Conservation (phyloP, 2,113 vertebrate genomes). For the Tenebrosternarchus preto region DNA sequence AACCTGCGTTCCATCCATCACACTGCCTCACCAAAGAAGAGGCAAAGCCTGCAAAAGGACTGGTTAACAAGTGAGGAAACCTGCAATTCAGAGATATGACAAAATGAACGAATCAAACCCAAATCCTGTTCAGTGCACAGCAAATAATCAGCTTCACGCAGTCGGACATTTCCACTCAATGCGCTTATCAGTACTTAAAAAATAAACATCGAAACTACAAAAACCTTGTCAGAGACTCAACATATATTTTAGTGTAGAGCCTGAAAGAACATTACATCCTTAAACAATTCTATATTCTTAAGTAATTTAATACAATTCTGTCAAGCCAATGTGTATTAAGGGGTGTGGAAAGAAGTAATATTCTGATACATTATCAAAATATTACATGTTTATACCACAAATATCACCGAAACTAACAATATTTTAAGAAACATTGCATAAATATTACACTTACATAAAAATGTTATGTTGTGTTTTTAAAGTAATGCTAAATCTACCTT, state of each 20-base stretch:
- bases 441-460: not conserved
- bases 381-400: not conserved
- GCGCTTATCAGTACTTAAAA: not conserved
- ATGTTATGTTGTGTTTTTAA: not conserved
- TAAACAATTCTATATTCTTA: not conserved
- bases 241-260: not conserved
- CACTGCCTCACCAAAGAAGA: constrained; percentile 9
- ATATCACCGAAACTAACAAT: not conserved
- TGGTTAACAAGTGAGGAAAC: not conserved
- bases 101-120: not conserved
- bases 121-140: constrained; percentile 4
- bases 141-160: not conserved
- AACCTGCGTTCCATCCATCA: constrained; percentile 6
- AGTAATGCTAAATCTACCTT: not conserved
- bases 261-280: not conserved
- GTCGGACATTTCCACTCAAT: not conserved
- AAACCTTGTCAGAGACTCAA: not conserved
- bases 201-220: not conserved
- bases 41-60: not conserved
- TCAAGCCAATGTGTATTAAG: not conserved
- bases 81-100: not conserved
- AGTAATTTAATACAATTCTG: not conserved
- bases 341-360: not conserved
- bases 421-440: constrained; percentile 7
- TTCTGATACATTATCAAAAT: not conserved